phyloP scores from a whole-genome alignment of 2,888 invertebrate species.

The Prenolepis imparis region DNA sequence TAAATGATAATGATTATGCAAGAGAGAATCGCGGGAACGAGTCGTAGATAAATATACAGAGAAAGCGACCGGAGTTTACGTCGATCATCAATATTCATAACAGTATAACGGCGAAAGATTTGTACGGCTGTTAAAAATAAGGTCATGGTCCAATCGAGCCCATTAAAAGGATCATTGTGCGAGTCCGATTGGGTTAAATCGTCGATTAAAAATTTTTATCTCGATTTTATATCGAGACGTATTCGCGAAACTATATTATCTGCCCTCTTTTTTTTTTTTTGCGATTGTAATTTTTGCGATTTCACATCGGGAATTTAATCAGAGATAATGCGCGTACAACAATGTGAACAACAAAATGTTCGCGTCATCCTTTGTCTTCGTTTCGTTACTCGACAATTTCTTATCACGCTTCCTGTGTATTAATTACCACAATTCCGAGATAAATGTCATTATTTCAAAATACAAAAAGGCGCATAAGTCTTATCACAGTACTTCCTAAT shows the following conservation, averaged over 20 bases:
- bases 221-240: neutral
- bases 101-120: constrained; percentile 25
- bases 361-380: neutral
- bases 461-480: neutral
- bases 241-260: neutral
- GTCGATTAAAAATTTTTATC: constrained; percentile 16
- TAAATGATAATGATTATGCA: neutral
- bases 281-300: neutral
- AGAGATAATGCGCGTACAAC: neutral
- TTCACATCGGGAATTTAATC: neutral
- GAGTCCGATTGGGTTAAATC: neutral
- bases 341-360: neutral
- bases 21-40: neutral
- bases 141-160: constrained; percentile 56
- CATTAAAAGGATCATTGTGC: neutral
- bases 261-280: neutral
- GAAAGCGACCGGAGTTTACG: constrained; percentile 44
- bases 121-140: constrained; percentile 40
- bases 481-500: neutral
- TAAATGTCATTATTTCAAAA: constrained; percentile 8
- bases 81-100: constrained; percentile 55
- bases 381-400: constrained; percentile 13
- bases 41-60: neutral
- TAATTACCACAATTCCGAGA: neutral
- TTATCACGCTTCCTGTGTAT: constrained; percentile 27